A percentile compares a stretch with the other conserved stretches of the same genome.
These are phyloP conservation scores for Venustoraphidia nigricollis DNA, from an alignment of 2,888 invertebrate genomes.

Conservation along the genomic window DNA sequence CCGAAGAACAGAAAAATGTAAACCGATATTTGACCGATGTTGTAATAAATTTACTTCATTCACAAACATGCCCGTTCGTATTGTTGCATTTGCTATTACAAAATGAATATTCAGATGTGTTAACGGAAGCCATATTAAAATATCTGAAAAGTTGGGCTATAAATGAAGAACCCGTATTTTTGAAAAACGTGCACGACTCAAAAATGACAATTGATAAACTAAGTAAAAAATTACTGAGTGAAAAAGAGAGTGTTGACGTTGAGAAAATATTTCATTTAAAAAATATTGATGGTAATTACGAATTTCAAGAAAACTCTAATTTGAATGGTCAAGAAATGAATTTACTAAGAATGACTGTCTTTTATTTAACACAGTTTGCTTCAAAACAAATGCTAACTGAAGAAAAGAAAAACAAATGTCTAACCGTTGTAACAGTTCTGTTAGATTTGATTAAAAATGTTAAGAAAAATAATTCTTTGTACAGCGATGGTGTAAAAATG, in stretches of 20 bases:
- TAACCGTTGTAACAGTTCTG: slow-evolving; percentile 15
- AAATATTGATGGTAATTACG: too few relatives aligned
- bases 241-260: slow-evolving; percentile 16
- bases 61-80: slow-evolving; percentile 32
- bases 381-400: slow-evolving; percentile 13
- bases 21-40: slow-evolving; percentile 29
- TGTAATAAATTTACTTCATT: slow-evolving; percentile 39
- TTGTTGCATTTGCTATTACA: too few relatives aligned
- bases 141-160: slow-evolving; percentile 37
- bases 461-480: slow-evolving; percentile 9
- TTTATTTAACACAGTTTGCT: slow-evolving; percentile 21
- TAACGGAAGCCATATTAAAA: slow-evolving; percentile 23
- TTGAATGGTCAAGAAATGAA: slow-evolving; percentile 1
- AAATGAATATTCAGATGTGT: too few relatives aligned
- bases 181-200: slow-evolving; percentile 23
- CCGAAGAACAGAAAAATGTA: slow-evolving; percentile 13
- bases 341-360: slow-evolving; percentile 17
- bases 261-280: slow-evolving; percentile 6
- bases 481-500: slow-evolving; percentile 18
- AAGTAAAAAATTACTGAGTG: slow-evolving; percentile 27
- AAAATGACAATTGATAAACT: slow-evolving; percentile 25
- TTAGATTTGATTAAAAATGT: slow-evolving; percentile 16
- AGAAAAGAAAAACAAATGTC: slow-evolving; percentile 14
- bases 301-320: too few relatives aligned
- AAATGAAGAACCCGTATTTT: slow-evolving; percentile 20